Base-by-base conservation (phyloP, 2,797 vertebrate species). In the Hyperoplus immaculatus region DNA sequence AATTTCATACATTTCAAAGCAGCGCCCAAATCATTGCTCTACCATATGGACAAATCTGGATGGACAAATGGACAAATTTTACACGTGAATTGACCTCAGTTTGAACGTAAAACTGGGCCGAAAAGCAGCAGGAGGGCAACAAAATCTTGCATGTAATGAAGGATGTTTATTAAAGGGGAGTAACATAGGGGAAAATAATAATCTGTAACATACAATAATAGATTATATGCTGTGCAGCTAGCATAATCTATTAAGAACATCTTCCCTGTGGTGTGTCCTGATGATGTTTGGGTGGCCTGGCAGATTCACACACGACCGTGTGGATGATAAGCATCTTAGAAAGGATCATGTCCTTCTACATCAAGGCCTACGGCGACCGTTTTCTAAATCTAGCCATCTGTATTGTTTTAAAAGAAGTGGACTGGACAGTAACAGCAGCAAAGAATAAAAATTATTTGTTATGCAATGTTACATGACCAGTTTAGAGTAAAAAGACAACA, bases 241-340 rank as follows among this genome's bases (percentile, higher is more conserved):
- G 14, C 18, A 15, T 67, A 72, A 77, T 84, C 77, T 69, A 36
- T 14, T 81, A 16, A 64, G 46, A 70, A 43, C 14, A 61, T 81
- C 65, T 67, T 78, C 69, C 74, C 64, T 77, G 72, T 42, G 63
- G 67, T 80, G 70, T 59, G 50, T 73, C 74, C 56, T 75, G 41
- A 69, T 56, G 56, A 77, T 81, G 75, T 80, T 85, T 85, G 77
- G 64, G 75, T 80, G 78, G 55, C 65, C 53, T 45, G 58, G 21
- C 39, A 74, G 74, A 78, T 75, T 62, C 61, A 74, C 62, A 80
- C 56, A 60, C 29, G 55, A 64, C 81, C 6, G n/a, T 73, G 62
- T 57, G 38, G 43, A 66, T 46, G 58, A 66, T 83, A 80, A 76
- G 63, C 70, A 82, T 60, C 36, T 83, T 69, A 77, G 45, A 47